phyloP scores from a whole-genome alignment of 2,888 invertebrate species.

The Stenotaenia linearis region DNA sequence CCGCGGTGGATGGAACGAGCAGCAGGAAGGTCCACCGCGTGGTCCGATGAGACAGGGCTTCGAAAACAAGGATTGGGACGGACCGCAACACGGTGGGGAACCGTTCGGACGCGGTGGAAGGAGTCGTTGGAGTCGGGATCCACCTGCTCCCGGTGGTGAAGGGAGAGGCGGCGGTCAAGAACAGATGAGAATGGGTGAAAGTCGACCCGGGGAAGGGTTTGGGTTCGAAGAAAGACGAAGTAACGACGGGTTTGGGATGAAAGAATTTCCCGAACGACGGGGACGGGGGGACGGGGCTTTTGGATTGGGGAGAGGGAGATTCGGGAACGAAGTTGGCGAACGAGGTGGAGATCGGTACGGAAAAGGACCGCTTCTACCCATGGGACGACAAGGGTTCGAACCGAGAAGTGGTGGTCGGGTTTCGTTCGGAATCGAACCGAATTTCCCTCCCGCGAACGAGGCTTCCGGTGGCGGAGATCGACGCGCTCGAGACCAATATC shows the following conservation, averaged over 20 bases:
- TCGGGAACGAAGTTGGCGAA: background rate
- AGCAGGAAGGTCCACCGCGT: background rate
- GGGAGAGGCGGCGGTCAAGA: background rate
- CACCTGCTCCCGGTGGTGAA: background rate
- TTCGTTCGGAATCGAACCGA: background rate
- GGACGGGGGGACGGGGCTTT: background rate
- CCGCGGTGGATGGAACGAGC: background rate
- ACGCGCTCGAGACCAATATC: background rate
- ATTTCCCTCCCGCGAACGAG: background rate
- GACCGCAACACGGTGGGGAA: background rate
- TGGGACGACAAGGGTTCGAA: background rate
- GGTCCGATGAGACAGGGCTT: background rate
- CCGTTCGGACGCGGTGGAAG: background rate
- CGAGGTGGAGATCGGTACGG: background rate
- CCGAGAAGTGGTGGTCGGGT: background rate
- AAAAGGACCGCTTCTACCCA: background rate
- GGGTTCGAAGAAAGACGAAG: background rate
- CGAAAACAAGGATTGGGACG: conserved; percentile 19
- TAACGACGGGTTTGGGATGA: background rate
- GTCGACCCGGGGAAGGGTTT: background rate
- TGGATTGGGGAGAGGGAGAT: background rate
- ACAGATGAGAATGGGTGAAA: background rate
- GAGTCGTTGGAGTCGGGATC: background rate
- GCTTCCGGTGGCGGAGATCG: background rate
- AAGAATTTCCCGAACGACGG: background rate